Evolutionary conservation across 2,888 invertebrate species (phyloP).

Genomic region (Tetheella fluctuosa): DNA sequence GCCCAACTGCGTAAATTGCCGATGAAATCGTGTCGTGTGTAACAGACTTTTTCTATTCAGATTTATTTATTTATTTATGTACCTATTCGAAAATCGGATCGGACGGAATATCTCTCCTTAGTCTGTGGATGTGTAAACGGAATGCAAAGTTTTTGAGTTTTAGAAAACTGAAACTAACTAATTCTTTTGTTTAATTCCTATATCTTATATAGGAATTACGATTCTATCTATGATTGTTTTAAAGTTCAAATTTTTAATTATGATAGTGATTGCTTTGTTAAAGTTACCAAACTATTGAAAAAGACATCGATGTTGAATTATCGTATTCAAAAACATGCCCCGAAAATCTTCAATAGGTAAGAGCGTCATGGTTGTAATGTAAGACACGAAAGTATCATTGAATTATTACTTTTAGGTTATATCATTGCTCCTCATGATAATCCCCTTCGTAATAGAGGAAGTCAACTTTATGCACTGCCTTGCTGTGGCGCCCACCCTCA

Average conservation of each 20-base stretch:
- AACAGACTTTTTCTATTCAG: too few relatives aligned
- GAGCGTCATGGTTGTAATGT: conserved; percentile 13
- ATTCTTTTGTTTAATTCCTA: too few relatives aligned
- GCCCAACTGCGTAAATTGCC: too few relatives aligned
- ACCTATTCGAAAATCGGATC: too few relatives aligned
- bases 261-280: background rate
- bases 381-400: conserved; percentile 42
- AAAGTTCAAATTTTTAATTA: background rate
- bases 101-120: too few relatives aligned
- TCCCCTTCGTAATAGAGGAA: conserved; percentile 64
- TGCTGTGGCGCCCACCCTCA: conserved; percentile 68
- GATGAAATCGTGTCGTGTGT: too few relatives aligned
- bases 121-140: too few relatives aligned
- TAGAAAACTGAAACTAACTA: too few relatives aligned
- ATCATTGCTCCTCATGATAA: conserved; percentile 72
- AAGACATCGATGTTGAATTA: background rate
- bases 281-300: background rate
- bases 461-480: conserved; percentile 65
- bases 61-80: too few relatives aligned
- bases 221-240: too few relatives aligned
- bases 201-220: too few relatives aligned
- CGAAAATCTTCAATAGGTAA: conserved; percentile 13
- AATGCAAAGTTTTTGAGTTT: too few relatives aligned
- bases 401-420: conserved; percentile 77
- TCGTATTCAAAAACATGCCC: background rate